Conservation (phyloP, 92 coral and sea anemone genomes). For the Phenganax marumi region DNA sequence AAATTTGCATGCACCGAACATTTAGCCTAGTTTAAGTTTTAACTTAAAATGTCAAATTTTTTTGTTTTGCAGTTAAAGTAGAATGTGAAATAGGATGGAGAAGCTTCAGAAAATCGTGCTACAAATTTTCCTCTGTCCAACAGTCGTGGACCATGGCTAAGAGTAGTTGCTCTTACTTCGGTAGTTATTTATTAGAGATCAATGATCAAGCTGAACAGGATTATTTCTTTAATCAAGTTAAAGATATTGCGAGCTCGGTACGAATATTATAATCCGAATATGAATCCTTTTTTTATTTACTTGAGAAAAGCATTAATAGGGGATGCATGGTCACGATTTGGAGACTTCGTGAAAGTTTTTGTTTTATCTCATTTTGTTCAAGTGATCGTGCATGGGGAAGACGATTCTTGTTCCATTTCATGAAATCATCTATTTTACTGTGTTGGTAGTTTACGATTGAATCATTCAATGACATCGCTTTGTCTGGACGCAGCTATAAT, state of each 20-base stretch:
- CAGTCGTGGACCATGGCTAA: conserved; percentile 10
- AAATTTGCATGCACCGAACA: neutral
- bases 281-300: too few relatives aligned
- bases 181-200: conserved; percentile 12
- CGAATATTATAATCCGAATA: neutral
- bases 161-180: neutral
- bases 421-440: too few relatives aligned
- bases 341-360: too few relatives aligned
- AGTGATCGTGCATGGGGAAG: too few relatives aligned
- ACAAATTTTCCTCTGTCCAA: conserved; percentile 13
- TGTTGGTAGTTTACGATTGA: neutral
- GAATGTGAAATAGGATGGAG: conserved; percentile 68
- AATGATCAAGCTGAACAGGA: conserved; percentile 14
- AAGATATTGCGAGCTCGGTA: neutral
- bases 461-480: neutral
- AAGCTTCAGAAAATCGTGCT: conserved; percentile 54
- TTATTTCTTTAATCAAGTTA: conserved; percentile 1
- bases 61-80: conserved; percentile 48
- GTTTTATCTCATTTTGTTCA: too few relatives aligned
- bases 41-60: neutral
- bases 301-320: too few relatives aligned
- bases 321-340: too few relatives aligned
- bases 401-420: neutral
- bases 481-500: too few relatives aligned
- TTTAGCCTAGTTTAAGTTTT: neutral